Evolutionary conservation across 2,888 invertebrate genomes (phyloP).

Genomic region (Amiota mariae): DNA sequence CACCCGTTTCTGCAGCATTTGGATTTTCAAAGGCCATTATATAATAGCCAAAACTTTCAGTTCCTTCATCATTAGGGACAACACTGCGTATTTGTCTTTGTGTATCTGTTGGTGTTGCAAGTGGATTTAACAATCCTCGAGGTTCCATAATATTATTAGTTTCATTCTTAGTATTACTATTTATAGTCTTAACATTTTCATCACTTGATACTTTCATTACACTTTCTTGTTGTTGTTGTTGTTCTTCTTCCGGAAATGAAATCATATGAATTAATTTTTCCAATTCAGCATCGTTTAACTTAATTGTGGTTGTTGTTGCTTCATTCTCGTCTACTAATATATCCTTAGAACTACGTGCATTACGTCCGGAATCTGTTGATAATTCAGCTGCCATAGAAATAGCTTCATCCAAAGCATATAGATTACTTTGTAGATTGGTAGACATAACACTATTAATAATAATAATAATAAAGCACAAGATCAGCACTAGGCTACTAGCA

Average conservation of each 20-base stretch:
- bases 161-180: slow-evolving; percentile 28
- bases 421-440: background rate
- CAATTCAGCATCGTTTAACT: slow-evolving; percentile 48
- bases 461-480: too few relatives aligned
- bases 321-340: slow-evolving; percentile 25
- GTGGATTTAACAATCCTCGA: background rate
- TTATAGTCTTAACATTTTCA: background rate
- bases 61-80: background rate
- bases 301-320: slow-evolving; percentile 36
- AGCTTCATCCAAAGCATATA: background rate
- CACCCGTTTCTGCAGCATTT: slow-evolving; percentile 20
- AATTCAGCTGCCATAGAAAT: slow-evolving; percentile 5
- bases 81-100: background rate
- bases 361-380: background rate
- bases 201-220: slow-evolving; percentile 35
- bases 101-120: background rate
- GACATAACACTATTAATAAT: background rate
- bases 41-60: slow-evolving; percentile 40
- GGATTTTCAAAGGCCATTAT: slow-evolving; percentile 41
- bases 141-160: slow-evolving; percentile 2
- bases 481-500: too few relatives aligned
- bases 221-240: too few relatives aligned
- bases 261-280: slow-evolving; percentile 48
- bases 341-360: slow-evolving; percentile 31
- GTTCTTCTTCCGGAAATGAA: slow-evolving; percentile 37